Evolutionary conservation across 2,888 invertebrate genomes (phyloP).

Genomic region (Andricus curvator): DNA sequence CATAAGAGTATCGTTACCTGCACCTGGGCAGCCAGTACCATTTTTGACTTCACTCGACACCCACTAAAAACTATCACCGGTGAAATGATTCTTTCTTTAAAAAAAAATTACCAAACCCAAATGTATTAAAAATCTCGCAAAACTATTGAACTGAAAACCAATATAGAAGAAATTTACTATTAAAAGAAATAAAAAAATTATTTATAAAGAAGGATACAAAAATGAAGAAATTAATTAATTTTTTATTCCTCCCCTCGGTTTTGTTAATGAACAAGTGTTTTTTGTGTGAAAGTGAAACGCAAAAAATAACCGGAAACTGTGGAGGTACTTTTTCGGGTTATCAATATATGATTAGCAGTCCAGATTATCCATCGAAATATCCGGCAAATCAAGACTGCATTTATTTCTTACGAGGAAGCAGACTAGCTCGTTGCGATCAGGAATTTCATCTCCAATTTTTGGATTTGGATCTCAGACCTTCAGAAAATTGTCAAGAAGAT

Average conservation of each 20-base stretch:
- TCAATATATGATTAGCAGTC: constrained; percentile 79
- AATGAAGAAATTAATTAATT: background rate
- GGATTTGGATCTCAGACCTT: constrained; percentile 79
- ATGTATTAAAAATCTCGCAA: background rate
- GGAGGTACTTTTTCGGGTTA: constrained; percentile 78
- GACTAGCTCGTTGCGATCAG: constrained; percentile 77
- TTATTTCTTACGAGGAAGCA: constrained; percentile 79
- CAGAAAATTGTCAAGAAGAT: constrained; percentile 79
- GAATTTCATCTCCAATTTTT: constrained; percentile 81
- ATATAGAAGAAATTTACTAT: background rate
- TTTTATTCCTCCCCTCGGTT: background rate
- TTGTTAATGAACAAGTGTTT: constrained; percentile 9
- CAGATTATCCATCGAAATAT: constrained; percentile 80
- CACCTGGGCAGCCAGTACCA: constrained; percentile 58
- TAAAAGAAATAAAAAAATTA: background rate
- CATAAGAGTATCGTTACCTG: constrained; percentile 64
- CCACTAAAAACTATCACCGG: background rate
- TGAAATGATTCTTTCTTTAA: background rate
- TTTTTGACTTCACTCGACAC: constrained; percentile 46
- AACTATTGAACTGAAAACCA: background rate
- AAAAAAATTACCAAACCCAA: background rate
- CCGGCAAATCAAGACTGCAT: constrained; percentile 78
- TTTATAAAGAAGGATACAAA: background rate
- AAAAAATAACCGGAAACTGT: constrained; percentile 59
- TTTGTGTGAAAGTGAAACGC: constrained; percentile 36